phyloP scores from a whole-genome alignment of 2,113 vertebrate genomes.

The Pitta sordida region DNA sequence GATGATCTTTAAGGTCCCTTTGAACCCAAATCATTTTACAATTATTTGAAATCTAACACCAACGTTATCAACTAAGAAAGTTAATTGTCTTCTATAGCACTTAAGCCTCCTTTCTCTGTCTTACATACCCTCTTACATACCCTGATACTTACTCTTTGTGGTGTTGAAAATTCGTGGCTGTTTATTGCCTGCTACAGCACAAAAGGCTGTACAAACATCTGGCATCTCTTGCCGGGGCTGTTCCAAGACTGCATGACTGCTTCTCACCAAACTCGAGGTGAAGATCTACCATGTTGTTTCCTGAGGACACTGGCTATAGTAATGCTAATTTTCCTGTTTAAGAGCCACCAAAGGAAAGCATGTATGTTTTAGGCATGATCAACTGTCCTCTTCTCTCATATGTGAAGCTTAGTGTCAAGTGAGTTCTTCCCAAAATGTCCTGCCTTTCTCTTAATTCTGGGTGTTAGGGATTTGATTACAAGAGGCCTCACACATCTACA shows the following conservation, averaged over 20 bases:
- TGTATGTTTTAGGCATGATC: neutral
- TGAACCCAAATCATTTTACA: neutral
- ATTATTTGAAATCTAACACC: neutral
- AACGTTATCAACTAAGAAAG: neutral
- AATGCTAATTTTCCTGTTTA: neutral
- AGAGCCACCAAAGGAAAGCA: neutral
- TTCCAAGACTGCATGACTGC: neutral
- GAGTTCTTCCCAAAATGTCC: neutral
- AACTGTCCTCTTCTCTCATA: neutral
- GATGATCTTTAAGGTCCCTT: neutral
- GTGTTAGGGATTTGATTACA: neutral
- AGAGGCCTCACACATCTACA: neutral
- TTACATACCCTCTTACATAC: neutral
- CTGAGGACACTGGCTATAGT: neutral
- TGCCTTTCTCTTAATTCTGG: neutral
- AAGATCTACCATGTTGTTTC: neutral
- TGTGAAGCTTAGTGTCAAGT: neutral
- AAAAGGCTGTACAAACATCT: neutral
- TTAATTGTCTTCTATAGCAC: neutral
- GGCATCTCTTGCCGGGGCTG: neutral
- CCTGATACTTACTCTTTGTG: neutral
- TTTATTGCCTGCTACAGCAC: neutral
- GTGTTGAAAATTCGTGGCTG: neutral
- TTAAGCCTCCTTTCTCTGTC: neutral
- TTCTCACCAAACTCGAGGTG: neutral